Evolutionary conservation across 2,113 vertebrate genomes (phyloP), one percentile per base, ranked within the genome.

Genomic region (Jacana jacana): DNA sequence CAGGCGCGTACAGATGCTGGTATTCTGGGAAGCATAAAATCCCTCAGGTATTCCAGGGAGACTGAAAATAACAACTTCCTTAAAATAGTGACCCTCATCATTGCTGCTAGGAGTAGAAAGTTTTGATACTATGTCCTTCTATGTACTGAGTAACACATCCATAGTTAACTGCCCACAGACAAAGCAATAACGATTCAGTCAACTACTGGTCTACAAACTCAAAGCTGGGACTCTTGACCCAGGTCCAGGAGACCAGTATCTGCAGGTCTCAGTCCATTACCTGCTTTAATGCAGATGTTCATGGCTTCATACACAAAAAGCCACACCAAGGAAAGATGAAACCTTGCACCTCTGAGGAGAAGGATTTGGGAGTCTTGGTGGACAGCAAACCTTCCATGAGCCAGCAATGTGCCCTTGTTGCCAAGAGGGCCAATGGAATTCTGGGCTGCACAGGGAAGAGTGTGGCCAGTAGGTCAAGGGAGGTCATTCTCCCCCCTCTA

Each of bases 61-160:
- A 73, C 37, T 72, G 80, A 73, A 90, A 93, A 92, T 75, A 86
- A 86, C 46, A 68, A 91, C 82, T 91, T 95, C 92, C 93, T 92
- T 95, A 97, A 61, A 95, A 91, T 44, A 91, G 69, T 31, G 25
- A 84, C 79, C 61, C 30, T 83, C 52, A 57, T 46, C 46, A 48
- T 88, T 66, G 87, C 63, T 78, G 57, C 58, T 69, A 70, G 42
- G 88, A 80, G 35, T 42, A 75, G 63, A 68, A 97, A 91, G 66
- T 46, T 95, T 82, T 96, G 92, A 92, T 58, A 93, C 46, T 63
- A 57, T 16, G 44, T 40, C 68, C 35, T 94, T 71, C 65, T 76
- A 54, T 30, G 69, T n/a, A 81, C 83, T 61, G 51, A 81, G 64
- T 69, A 88, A 95, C 70, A 54, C 30, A 91, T 75, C 14, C 28